Evolutionary conservation across 2,888 invertebrate genomes (phyloP).

Genomic region (Elysia crispata): DNA sequence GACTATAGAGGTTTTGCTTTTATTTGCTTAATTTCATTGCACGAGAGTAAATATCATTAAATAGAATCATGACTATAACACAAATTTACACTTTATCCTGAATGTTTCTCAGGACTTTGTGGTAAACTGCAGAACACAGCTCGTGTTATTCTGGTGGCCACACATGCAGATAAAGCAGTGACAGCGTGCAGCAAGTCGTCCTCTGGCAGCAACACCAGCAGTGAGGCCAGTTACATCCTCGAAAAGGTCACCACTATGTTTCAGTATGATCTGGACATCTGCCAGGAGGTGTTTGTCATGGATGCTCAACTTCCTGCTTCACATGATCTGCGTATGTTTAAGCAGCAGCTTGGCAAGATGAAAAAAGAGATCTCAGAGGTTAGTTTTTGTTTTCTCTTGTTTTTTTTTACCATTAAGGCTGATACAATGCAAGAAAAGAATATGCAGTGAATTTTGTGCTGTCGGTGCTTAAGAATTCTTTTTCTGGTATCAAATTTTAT

Average conservation of each 20-base stretch:
- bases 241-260: slow-evolving; percentile 78
- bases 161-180: slow-evolving; percentile 81
- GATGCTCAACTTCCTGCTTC: slow-evolving; percentile 83
- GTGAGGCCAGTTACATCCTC: slow-evolving; percentile 80
- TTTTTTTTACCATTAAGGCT: too few species aligned
- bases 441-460: too few species aligned
- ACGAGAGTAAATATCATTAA: neutral
- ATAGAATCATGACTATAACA: too few species aligned
- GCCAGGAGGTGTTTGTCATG: slow-evolving; percentile 81
- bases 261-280: slow-evolving; percentile 81
- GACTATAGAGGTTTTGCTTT: too few species aligned
- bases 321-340: slow-evolving; percentile 82
- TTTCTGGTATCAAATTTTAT: too few species aligned
- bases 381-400: too few species aligned
- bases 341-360: slow-evolving; percentile 80
- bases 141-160: slow-evolving; percentile 82
- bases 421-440: too few species aligned
- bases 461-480: too few species aligned
- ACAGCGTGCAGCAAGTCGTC: slow-evolving; percentile 80
- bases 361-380: slow-evolving; percentile 80
- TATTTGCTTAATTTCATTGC: too few species aligned
- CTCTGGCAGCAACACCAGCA: slow-evolving; percentile 79
- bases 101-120: slow-evolving; percentile 79
- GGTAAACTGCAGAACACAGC: slow-evolving; percentile 80
- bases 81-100: too few species aligned